Base-by-base conservation (phyloP, 2,113 vertebrate genomes). In the Cairina moschata region DNA sequence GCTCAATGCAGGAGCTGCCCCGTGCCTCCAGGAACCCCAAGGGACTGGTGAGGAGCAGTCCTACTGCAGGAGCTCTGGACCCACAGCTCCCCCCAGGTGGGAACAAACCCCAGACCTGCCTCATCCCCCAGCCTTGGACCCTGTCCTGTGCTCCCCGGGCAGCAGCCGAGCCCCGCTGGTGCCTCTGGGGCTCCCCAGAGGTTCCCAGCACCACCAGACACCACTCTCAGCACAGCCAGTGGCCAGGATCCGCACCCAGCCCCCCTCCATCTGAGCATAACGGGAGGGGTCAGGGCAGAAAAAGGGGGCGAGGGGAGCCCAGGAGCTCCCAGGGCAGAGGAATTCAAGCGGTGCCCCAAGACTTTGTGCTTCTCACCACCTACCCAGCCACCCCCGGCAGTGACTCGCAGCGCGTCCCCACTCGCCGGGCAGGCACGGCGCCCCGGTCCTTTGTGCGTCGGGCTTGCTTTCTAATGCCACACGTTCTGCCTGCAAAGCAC, bases 191-290 rank as follows among this genome's bases (percentile, higher is more conserved):
- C 54, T 66, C 11, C 65, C 21, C 3, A 1, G 4, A 3, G 11
- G 29, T 34, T 3, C 1, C 60, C 69, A 17, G 1, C 1, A 3
- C 16, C 2, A 28, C 3, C 1, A 54, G 38, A 38, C 11, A 20
- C 78, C 38, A 44, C 55, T 79, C 78, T 12, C 18, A n/a, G 54
- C 32, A 32, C 55, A 78, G 48, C 15, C 89, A 48, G 54, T 9
- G 3, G 1, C 44, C 1, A 0, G 40, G 32, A 48, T 13, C 74
- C 0, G 0, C 42, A 46, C 42, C 31, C 16, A 0, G 42, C n/a
- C 34, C 78, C 74, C 66, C 6, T 40, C 6, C 4, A 59, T 29
- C 42, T 1, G 1, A n/a, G 22, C 44, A 40, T 4, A 18, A 40
- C 0, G 4, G 0, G 21, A 40, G 8, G 76, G 50, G 54, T 6